Base-by-base conservation (phyloP, 2,113 vertebrate species). In the Colius striatus region DNA sequence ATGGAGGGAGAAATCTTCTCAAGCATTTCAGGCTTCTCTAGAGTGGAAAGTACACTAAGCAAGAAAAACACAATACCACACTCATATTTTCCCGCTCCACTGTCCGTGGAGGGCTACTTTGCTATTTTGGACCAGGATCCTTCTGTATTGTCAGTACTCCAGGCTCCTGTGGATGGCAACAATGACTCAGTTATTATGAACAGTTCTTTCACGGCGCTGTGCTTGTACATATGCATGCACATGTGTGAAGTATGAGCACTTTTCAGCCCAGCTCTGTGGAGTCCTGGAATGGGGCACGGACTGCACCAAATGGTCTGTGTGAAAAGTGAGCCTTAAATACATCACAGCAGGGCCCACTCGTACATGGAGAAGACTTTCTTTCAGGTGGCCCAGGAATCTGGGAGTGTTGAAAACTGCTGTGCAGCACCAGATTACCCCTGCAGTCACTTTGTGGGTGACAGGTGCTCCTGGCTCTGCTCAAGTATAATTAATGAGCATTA, bases 151-250 rank as follows among this genome's bases (percentile, higher is more conserved):
- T 95, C 90, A 94, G 79, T 94, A 89, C 95, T 93, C 94, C 83
- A 75, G 88, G 92, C 94, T 96, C 95, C 95, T 95, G 93, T 92
- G 95, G 94, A 96, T 94, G 96, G 95, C 96, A 95, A 96, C 80
- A 95, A 95, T 93, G 90, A 90, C 88, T 90, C 90, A 92, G 90
- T 96, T 96, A 94, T 95, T 96, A 94, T 19, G 62, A 92, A 54
- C 50, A 14, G 62, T 32, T 95, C 78, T 75, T 90, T 73, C 0
- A 0, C 62, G 60, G 75, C 0, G 1, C 20, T 88, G 55, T 66
- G 58, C 71, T 84, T 45, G 22, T 65, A 43, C 20, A 6, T 58
- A 53, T 2, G 29, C 41, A 55, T 22, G 76, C 63, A 76, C 30
- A 34, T 0, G 2, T 55, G 34, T 77, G 63, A 84, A 74, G 43